A percentile compares a stretch with the other conserved stretches of the same genome.
These are phyloP conservation scores for Hyperopisus bebe DNA, from an alignment of 2,113 vertebrate species.

Conservation along the genomic window DNA sequence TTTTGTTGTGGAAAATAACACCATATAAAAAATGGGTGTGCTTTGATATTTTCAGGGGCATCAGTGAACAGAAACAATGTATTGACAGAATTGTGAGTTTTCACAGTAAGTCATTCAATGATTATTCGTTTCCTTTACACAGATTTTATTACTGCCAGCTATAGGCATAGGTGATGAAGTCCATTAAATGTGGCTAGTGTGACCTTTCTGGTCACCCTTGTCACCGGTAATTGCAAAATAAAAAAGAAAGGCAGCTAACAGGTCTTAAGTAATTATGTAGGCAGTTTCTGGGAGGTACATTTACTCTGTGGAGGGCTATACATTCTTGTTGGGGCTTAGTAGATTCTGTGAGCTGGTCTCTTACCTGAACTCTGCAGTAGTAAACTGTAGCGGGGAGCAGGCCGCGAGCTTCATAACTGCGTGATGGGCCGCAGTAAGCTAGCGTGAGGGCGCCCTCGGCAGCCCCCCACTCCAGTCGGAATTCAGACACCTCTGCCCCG, in stretches of 20 bases:
- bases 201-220: background rate
- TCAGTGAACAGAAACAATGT: background rate
- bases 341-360: background rate
- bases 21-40: background rate
- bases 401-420: constrained; percentile 62
- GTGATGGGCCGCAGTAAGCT: constrained; percentile 56
- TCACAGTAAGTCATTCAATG: background rate
- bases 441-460: constrained; percentile 57
- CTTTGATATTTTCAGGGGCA: background rate
- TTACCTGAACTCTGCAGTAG: constrained; percentile 71
- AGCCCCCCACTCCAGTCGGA: constrained; percentile 65
- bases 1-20: background rate
- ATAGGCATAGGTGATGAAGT: background rate
- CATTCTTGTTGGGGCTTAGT: background rate
- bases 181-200: background rate
- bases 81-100: background rate
- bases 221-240: background rate
- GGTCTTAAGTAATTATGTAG: background rate
- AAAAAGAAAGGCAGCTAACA: background rate
- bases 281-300: background rate
- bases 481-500: constrained; percentile 60
- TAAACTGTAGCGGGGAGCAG: constrained; percentile 65
- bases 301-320: background rate
- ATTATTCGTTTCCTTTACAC: background rate
- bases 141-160: background rate